Evolutionary conservation across 2,888 invertebrate genomes (phyloP).

Genomic region (Bombylius discolor): DNA sequence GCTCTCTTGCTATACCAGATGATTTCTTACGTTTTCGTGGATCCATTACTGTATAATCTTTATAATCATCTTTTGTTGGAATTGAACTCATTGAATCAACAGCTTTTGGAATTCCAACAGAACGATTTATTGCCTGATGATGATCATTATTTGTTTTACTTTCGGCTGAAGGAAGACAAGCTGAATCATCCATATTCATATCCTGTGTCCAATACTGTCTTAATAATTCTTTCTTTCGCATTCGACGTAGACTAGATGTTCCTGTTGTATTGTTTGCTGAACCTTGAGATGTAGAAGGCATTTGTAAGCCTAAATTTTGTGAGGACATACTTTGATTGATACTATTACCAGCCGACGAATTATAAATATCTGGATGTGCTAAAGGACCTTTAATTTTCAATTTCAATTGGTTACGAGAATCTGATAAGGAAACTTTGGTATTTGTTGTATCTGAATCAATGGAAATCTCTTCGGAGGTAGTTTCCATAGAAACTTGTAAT

Average conservation of each 20-base stretch:
- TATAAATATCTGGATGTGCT: constrained; percentile 58
- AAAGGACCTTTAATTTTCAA: constrained; percentile 85
- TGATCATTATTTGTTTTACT: constrained; percentile 18
- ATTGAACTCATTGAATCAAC: constrained; percentile 80
- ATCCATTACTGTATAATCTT: constrained; percentile 46
- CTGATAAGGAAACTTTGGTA: constrained; percentile 61
- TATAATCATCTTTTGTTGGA: constrained; percentile 74
- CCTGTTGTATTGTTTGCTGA: constrained; percentile 43
- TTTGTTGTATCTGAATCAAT: constrained; percentile 39
- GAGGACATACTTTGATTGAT: constrained; percentile 14
- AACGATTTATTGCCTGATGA: constrained; percentile 41
- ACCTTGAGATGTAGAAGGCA: constrained; percentile 35
- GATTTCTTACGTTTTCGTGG: constrained; percentile 56
- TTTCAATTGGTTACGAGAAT: constrained; percentile 74
- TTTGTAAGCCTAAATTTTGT: constrained; percentile 7
- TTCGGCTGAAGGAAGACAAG: constrained; percentile 40
- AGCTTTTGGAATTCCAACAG: constrained; percentile 59
- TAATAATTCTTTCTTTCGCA: constrained; percentile 80
- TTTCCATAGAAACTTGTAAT: constrained; percentile 32
- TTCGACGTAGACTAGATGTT: constrained; percentile 64
- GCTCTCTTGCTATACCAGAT: constrained; percentile 43
- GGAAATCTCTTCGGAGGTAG: constrained; percentile 36
- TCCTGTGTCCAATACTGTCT: constrained; percentile 77
- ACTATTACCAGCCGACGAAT: constrained; percentile 45
- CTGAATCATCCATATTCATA: constrained; percentile 70